Percentiles rank a stretch among this genome's conserved stretches.
Conservation (phyloP, 2,797 vertebrate species). For the Alectoris magna region DNA sequence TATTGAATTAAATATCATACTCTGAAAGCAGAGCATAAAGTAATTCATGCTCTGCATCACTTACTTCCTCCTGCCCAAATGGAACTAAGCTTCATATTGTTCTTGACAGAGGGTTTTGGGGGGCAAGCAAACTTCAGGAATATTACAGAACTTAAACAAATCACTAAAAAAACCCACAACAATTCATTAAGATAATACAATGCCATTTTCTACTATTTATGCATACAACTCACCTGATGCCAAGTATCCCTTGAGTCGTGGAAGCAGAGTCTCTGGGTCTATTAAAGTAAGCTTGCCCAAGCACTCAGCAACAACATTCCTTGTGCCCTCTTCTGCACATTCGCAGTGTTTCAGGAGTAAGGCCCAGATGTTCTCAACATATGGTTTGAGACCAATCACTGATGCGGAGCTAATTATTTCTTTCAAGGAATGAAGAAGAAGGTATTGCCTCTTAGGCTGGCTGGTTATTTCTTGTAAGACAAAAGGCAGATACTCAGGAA, state of each 20-base stretch:
- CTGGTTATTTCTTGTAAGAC: slow-evolving; percentile 98
- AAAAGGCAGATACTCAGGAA: slow-evolving; percentile 97
- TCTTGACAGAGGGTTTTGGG: not conserved
- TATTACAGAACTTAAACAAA: not conserved
- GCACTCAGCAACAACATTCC: slow-evolving; percentile 98
- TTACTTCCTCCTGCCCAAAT: not conserved
- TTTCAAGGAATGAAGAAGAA: slow-evolving; percentile 97
- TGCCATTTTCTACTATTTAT: not conserved
- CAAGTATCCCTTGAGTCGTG: slow-evolving; percentile 96
- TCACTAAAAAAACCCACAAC: not conserved
- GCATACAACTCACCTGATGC: slow-evolving; percentile 86
- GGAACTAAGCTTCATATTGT: not conserved
- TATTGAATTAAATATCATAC: not conserved
- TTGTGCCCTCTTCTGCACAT: slow-evolving; percentile 97
- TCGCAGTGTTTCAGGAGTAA: slow-evolving; percentile 97
- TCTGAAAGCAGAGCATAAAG: not conserved
- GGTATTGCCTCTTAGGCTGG: slow-evolving; percentile 96
- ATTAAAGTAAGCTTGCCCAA: slow-evolving; percentile 96
- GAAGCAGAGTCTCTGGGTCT: slow-evolving; percentile 95
- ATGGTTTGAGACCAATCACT: slow-evolving; percentile 93
- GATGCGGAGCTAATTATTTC: slow-evolving; percentile 98
- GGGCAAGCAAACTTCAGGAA: not conserved
- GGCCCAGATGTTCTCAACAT: slow-evolving; percentile 96
- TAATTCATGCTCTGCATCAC: not conserved
- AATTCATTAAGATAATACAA: not conserved